Base-by-base conservation (phyloP, 2,113 vertebrate species). In the Nycticorax nycticorax region DNA sequence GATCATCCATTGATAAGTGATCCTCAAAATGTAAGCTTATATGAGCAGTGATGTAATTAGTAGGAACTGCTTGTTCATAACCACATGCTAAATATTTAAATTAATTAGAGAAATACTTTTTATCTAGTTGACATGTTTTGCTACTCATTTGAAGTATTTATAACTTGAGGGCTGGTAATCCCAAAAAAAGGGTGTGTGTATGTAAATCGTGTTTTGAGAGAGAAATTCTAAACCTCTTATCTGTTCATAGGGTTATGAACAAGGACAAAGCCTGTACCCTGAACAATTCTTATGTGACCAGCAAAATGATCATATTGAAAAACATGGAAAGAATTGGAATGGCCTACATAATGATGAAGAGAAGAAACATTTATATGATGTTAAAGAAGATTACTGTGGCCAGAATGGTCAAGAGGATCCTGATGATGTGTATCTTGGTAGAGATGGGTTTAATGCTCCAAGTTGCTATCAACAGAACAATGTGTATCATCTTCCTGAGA, bases 251-350 rank as follows among this genome's bases (percentile, higher is more conserved):
- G 97, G 89, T 52, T 98, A 95, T 94, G 93, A 96, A 53, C 97
- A 93, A 71, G 93, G 96, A 53, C 98, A 96, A 60, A 97, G 85
- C 74, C 81, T 96, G 18, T 98, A 97, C 84, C 88, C 97, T 87
- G 95, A 96, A 30, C 97, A 96, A 16, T 98, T 98, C 76, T 45
- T 96, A 32, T 97, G 97, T 94, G 94, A 98, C 10, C 97, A 97
- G 81, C 92, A 95, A 83, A 98, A 96, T 47, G 87, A 96, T 88
- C 97, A 91, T 8, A 75, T 89, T 92, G 97, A 98, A 63, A 96
- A 97, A 56, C 91, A 81, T 56, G 95, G 86, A 85, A 98, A 94
- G 67, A 96, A 88, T 84, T 99, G 99, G 99, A 97, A 97, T 85
- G 93, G 77, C 35, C 97, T 97, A 59, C 96, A 66, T 67, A 93